Evolutionary conservation across 1,140 invertebrate species (phyloP), one percentile per base, ranked within the genome.

Genomic region (Pteromalus puparum): DNA sequence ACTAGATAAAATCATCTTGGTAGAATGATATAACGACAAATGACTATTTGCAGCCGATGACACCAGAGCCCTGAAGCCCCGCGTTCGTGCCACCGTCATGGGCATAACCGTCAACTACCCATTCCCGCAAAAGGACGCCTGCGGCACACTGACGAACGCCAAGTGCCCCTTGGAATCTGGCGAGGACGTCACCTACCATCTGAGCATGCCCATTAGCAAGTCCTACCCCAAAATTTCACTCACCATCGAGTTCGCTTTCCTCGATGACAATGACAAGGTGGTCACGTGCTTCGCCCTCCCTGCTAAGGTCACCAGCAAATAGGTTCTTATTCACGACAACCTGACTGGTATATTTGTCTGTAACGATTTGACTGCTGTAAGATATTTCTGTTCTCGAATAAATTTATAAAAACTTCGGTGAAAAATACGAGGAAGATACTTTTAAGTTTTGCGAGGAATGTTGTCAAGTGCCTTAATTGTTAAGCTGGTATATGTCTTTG

Each of bases 121-220:
- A 0, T 82, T 90, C n/a, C 88, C 88, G 0, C 70, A 90, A 3
- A 48, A 86, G 46, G 28, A 92, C 48, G 91, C 88, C 10, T 92
- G 91, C 85, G 75, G 77, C 0, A 73, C 78, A 1, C 70, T 92
- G 1, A 79, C 24, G 0, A 83, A 85, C 18, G 86, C 67, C 18
- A 46, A 89, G 34, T 92, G 91, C 70, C 91, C 91, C 1, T 78
- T 92, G 77, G 76, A 87, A 1, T 72, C 86, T 4, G 89, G 87
- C 0, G 87, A 92, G 24, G 12, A 48, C 2, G 89, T 87, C 1
- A 91, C 89, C 6, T 92, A 91, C 61, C 6, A 21, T 0, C 46
- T 92, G 6, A 48, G n/a, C 0, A 90, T 92, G 90, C 89, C 89
- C 0, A 76, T 92, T 61, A 42, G 84, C 3, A 38, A 80, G 10